These are phyloP conservation scores for Lasioglossum oenotherae DNA, from an alignment of 2,888 invertebrate species.

Conservation along the genomic window DNA sequence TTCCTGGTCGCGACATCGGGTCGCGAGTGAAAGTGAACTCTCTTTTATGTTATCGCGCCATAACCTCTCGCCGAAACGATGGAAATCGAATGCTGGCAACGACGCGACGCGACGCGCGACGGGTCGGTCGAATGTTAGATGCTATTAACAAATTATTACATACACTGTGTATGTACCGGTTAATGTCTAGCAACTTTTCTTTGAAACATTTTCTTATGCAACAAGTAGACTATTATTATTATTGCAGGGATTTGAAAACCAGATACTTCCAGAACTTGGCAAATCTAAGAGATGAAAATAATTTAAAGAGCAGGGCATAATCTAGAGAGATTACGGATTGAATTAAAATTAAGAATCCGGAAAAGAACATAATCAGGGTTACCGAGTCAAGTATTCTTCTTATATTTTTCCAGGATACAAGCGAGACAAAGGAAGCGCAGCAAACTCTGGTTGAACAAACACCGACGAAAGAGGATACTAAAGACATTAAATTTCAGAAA, in stretches of 20 bases:
- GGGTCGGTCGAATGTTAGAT: constrained; percentile 4
- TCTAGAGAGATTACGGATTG: too few relatives aligned
- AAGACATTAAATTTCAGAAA: constrained; percentile 85
- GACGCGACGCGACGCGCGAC: constrained; percentile 6
- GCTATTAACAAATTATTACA: background rate
- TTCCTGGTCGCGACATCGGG: constrained; percentile 76
- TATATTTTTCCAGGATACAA: constrained; percentile 69
- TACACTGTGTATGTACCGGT: too few relatives aligned
- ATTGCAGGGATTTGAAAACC: too few relatives aligned
- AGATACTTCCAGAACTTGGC: too few relatives aligned
- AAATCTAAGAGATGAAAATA: too few relatives aligned
- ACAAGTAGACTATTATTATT: too few relatives aligned
- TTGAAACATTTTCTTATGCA: too few relatives aligned
- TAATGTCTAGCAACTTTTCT: too few relatives aligned
- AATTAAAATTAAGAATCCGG: too few relatives aligned
- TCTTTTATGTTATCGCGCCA: constrained; percentile 68
- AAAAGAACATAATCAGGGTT: background rate
- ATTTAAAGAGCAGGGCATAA: too few relatives aligned
- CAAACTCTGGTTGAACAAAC: constrained; percentile 75
- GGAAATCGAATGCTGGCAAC: constrained; percentile 71
- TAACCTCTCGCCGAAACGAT: constrained; percentile 64
- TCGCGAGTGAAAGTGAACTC: constrained; percentile 79
- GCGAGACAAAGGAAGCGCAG: constrained; percentile 74
- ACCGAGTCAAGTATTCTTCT: background rate
- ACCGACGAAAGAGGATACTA: constrained; percentile 72